phyloP scores from a whole-genome alignment of 2,888 invertebrate species.

The Melanchra persicariae region DNA sequence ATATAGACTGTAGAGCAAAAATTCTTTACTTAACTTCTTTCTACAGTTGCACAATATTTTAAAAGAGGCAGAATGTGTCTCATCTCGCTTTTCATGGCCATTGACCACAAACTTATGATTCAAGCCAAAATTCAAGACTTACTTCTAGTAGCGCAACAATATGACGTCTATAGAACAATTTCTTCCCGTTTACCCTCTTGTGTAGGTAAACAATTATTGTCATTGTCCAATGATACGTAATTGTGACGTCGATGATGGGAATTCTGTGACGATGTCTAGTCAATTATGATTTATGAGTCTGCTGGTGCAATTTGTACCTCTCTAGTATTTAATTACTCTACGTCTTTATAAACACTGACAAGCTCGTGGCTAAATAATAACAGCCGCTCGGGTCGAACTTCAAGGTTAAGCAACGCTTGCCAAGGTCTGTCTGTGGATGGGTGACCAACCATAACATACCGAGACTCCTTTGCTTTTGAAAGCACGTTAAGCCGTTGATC shows the following conservation, averaged over 20 bases:
- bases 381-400: no score
- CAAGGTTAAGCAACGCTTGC: no score
- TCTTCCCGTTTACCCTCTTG: slow-evolving; percentile 31
- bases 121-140: background rate
- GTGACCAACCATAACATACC: no score
- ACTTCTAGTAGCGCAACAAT: no score
- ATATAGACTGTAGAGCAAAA: background rate
- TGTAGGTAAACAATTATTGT: slow-evolving; percentile 26
- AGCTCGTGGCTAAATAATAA: no score
- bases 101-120: slow-evolving; percentile 29
- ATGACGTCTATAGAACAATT: slow-evolving; percentile 20
- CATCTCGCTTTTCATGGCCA: slow-evolving; percentile 4
- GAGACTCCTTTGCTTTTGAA: no score
- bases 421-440: no score
- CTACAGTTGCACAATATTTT: slow-evolving; percentile 15
- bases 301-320: background rate
- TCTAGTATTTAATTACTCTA: slow-evolving; percentile 13
- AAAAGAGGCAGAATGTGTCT: slow-evolving; percentile 3
- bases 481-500: no score
- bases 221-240: slow-evolving; percentile 12
- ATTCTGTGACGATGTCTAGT: slow-evolving; percentile 21
- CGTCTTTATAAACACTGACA: background rate
- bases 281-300: slow-evolving; percentile 17
- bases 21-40: background rate
- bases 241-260: slow-evolving; percentile 36